Conservation (phyloP, 2,888 invertebrate genomes). For the Chloroclystis v-ata region DNA sequence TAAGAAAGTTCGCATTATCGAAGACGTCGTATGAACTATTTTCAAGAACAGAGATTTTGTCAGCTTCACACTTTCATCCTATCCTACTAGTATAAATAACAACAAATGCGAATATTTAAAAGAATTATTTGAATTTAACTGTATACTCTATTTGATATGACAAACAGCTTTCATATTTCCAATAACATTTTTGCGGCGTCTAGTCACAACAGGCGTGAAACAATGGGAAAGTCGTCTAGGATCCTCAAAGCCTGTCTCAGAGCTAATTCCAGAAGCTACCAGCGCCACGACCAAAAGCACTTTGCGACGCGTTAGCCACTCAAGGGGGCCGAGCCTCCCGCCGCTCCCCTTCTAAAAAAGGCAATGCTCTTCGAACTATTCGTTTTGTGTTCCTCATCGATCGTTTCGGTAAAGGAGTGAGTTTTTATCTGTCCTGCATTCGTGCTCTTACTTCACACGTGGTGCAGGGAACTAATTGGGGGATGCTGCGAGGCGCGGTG, state of each 20-base stretch:
- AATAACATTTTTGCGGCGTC: too few species aligned
- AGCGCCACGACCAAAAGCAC: conserved; percentile 51
- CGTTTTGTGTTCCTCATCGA: conserved; percentile 76
- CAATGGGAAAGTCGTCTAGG: conserved; percentile 32
- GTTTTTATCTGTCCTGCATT: conserved; percentile 66
- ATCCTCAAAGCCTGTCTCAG: conserved; percentile 47
- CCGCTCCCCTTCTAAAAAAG: conserved; percentile 69
- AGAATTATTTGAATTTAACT: too few species aligned
- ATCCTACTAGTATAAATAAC: too few species aligned
- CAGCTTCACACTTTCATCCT: too few species aligned
- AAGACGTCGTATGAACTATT: too few species aligned
- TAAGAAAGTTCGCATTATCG: too few species aligned
- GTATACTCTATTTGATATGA: too few species aligned
- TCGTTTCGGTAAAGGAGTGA: conserved; percentile 73
- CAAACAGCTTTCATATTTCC: too few species aligned
- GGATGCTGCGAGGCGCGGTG: conserved; percentile 46
- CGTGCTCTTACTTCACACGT: conserved; percentile 65
- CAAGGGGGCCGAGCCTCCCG: conserved; percentile 52
- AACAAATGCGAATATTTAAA: too few species aligned
- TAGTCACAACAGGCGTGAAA: conserved; percentile 7
- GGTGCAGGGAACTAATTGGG: conserved; percentile 63
- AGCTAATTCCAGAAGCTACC: conserved; percentile 20
- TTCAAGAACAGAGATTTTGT: too few species aligned
- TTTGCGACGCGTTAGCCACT: conserved; percentile 64
- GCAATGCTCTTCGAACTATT: conserved; percentile 76